A percentile compares a stretch with the other conserved stretches of the same genome.
phyloP scores from a whole-genome alignment of 2,888 invertebrate species.

The Cylindroiulus punctatus region DNA sequence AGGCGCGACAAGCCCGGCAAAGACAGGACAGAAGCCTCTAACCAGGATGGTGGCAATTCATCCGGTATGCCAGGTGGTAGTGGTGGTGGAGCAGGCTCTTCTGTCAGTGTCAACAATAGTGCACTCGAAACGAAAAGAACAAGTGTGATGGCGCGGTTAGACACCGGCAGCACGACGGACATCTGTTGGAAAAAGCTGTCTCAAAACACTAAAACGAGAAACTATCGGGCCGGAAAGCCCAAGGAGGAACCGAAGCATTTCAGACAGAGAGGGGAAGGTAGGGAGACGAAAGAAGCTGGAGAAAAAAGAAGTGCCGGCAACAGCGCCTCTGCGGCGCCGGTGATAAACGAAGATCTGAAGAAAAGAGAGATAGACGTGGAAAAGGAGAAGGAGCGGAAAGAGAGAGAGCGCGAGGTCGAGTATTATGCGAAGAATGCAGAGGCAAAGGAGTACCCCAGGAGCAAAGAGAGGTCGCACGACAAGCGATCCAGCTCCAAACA shows the following conservation, averaged over 20 bases:
- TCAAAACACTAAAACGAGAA: slow-evolving; percentile 79
- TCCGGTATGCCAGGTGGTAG: not conserved
- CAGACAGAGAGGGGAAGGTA: slow-evolving; percentile 63
- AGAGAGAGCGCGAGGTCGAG: not conserved
- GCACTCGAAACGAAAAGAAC: slow-evolving; percentile 58
- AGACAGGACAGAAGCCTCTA: slow-evolving; percentile 50
- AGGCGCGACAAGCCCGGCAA: slow-evolving; percentile 59
- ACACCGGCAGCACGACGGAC: slow-evolving; percentile 58
- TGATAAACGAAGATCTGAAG: not conserved
- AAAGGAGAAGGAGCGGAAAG: slow-evolving; percentile 51
- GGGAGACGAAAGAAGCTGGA: slow-evolving; percentile 60
- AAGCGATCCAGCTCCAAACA: slow-evolving; percentile 49
- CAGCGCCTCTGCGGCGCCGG: not conserved
- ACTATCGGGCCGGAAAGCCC: slow-evolving; percentile 73
- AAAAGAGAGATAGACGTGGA: slow-evolving; percentile 32
- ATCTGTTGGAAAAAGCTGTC: slow-evolving; percentile 81
- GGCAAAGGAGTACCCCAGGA: slow-evolving; percentile 46
- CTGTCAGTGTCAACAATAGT: slow-evolving; percentile 54
- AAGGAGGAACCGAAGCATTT: slow-evolving; percentile 64
- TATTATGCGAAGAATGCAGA: slow-evolving; percentile 5
- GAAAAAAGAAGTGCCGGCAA: slow-evolving; percentile 62
- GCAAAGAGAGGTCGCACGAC: slow-evolving; percentile 49
- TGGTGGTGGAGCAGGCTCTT: not conserved
- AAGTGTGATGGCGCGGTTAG: slow-evolving; percentile 59
- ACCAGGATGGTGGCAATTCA: not conserved